phyloP scores from a whole-genome alignment of 1,140 invertebrate species.

The Dreissena rostriformis region DNA sequence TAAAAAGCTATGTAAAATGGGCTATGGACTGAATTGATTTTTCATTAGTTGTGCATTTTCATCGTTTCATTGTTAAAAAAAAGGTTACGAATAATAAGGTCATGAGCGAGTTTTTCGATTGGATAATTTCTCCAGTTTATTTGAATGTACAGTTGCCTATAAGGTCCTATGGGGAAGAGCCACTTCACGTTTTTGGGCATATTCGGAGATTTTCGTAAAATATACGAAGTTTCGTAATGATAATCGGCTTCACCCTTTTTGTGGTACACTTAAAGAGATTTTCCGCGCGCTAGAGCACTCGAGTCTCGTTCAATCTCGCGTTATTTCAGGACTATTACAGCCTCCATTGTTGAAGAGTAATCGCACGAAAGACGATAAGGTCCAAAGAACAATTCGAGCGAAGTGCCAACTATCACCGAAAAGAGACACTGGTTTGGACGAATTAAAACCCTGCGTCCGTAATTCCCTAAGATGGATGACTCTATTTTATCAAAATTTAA shows the following conservation, averaged over 20 bases:
- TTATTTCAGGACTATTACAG: conserved; percentile 27
- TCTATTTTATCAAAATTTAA: conserved; percentile 3
- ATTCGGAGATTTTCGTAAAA: no score
- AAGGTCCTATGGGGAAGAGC: no score
- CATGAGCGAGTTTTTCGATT: no score
- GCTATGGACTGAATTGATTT: no score
- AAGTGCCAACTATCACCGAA: conserved; percentile 11
- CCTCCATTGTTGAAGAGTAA: conserved; percentile 28
- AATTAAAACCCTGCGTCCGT: background rate
- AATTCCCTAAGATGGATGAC: conserved; percentile 42
- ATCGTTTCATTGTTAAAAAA: no score
- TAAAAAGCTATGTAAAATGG: no score
- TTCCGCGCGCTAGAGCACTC: conserved; percentile 12
- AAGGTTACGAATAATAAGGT: no score
- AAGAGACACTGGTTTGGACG: conserved; percentile 24
- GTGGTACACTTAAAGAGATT: background rate
- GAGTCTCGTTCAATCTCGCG: conserved; percentile 32
- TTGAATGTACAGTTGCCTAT: no score
- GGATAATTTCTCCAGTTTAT: no score
- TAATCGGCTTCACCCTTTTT: conserved; percentile 13
- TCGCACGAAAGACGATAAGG: conserved; percentile 5
- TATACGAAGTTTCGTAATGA: no score
- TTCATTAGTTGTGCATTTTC: no score
- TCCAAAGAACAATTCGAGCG: conserved; percentile 18
- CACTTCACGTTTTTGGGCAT: no score